phyloP scores from a whole-genome alignment of 2,113 vertebrate genomes.

The Taurulus bubalis region DNA sequence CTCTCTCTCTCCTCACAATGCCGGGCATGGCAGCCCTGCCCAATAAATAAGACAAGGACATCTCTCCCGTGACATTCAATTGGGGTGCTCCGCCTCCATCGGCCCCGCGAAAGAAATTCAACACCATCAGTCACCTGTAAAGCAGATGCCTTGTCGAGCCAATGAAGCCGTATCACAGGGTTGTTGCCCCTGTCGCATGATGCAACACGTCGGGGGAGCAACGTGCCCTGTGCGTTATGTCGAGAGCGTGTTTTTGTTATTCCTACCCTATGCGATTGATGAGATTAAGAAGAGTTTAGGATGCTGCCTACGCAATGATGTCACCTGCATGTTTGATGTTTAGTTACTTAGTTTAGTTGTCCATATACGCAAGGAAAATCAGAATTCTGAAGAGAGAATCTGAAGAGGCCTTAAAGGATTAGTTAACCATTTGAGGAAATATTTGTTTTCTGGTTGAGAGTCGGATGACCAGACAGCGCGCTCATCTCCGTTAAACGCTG shows the following conservation, averaged over 20 bases:
- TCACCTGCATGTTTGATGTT: not conserved
- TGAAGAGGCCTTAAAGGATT: not conserved
- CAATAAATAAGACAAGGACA: slow-evolving; percentile 58
- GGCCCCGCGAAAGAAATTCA: not conserved
- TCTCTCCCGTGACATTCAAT: slow-evolving; percentile 57
- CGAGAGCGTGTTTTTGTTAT: not conserved
- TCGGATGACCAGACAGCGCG: too few relatives aligned
- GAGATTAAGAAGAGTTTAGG: not conserved
- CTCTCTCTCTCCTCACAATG: slow-evolving; percentile 37
- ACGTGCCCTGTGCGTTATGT: not conserved
- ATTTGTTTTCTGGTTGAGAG: not conserved
- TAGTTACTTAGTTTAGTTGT: not conserved
- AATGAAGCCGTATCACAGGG: not conserved
- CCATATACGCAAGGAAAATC: too few relatives aligned
- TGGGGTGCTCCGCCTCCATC: slow-evolving; percentile 43
- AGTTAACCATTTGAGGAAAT: not conserved
- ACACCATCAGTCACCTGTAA: slow-evolving; percentile 50
- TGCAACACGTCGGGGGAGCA: not conserved
- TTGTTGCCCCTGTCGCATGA: not conserved
- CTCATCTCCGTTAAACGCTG: not conserved
- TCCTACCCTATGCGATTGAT: not conserved
- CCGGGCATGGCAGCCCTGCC: slow-evolving; percentile 28
- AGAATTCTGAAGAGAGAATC: too few relatives aligned
- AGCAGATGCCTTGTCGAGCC: slow-evolving; percentile 1
- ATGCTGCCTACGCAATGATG: not conserved